These are phyloP conservation scores for Pelobates fuscus DNA, from an alignment of 2,113 vertebrate genomes.

Conservation along the genomic window DNA sequence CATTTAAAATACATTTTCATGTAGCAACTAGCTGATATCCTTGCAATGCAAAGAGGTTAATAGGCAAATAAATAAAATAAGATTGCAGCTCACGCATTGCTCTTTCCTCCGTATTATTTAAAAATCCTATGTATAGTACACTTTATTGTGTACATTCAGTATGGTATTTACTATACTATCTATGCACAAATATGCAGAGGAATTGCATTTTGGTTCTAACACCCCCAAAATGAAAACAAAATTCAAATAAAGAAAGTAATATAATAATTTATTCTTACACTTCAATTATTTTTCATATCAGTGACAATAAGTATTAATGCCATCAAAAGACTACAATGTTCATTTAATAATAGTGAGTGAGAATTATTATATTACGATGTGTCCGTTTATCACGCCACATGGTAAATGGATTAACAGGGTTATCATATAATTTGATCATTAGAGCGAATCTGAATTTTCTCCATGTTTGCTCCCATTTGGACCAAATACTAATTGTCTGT, in stretches of 20 bases:
- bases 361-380: constrained; percentile 18
- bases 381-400: constrained; percentile 13
- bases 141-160: background rate
- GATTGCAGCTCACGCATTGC: background rate
- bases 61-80: constrained; percentile 2
- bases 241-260: constrained; percentile 1
- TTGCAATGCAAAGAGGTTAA: constrained; percentile 6
- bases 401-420: constrained; percentile 34
- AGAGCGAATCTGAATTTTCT: constrained; percentile 22
- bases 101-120: background rate
- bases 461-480: constrained; percentile 31
- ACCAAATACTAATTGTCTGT: constrained; percentile 19
- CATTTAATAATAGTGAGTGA: no score
- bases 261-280: constrained; percentile 24
- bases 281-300: no score
- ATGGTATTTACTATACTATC: background rate
- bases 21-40: constrained; percentile 6
- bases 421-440: constrained; percentile 42
- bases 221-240: background rate
- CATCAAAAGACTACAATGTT: no score
- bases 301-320: no score
- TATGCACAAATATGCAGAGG: constrained; percentile 4
- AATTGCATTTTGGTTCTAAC: background rate
- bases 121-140: constrained; percentile 20
- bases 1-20: constrained; percentile 17